These are phyloP conservation scores for Cosmia pyralina DNA, from an alignment of 2,888 invertebrate genomes.

Conservation along the genomic window DNA sequence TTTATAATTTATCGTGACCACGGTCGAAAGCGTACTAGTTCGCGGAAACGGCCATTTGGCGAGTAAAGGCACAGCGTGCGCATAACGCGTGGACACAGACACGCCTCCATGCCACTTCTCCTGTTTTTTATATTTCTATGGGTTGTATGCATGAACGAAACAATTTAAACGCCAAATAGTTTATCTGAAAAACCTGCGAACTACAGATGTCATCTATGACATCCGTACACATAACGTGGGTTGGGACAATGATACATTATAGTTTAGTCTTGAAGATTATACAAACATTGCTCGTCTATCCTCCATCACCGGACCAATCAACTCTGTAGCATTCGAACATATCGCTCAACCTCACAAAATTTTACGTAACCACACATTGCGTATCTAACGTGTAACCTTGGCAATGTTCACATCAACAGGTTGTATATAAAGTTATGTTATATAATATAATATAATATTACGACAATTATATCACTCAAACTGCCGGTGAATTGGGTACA, in stretches of 20 bases:
- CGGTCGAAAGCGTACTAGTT: too few relatives aligned
- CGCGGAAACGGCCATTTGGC: too few relatives aligned
- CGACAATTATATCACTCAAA: conserved; percentile 49
- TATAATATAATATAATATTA: background rate
- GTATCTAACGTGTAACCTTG: conserved; percentile 43
- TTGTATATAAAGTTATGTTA: conserved; percentile 5
- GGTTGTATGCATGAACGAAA: too few relatives aligned
- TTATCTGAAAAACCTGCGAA: background rate
- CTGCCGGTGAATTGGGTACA: conserved; percentile 20
- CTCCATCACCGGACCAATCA: background rate
- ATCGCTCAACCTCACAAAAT: background rate
- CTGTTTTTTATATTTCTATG: too few relatives aligned
- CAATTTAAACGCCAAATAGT: background rate
- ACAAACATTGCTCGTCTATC: too few relatives aligned
- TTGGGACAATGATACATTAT: background rate
- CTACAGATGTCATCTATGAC: background rate
- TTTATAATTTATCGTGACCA: too few relatives aligned
- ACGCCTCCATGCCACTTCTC: too few relatives aligned
- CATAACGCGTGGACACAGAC: too few relatives aligned
- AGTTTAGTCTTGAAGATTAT: background rate
- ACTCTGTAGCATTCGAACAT: background rate
- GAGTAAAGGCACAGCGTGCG: too few relatives aligned
- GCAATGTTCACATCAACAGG: conserved; percentile 37
- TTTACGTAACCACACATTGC: conserved; percentile 9
- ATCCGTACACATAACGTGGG: background rate